These are phyloP conservation scores for Acanthoscelides obtectus DNA, from an alignment of 2,888 invertebrate genomes.

Conservation along the genomic window DNA sequence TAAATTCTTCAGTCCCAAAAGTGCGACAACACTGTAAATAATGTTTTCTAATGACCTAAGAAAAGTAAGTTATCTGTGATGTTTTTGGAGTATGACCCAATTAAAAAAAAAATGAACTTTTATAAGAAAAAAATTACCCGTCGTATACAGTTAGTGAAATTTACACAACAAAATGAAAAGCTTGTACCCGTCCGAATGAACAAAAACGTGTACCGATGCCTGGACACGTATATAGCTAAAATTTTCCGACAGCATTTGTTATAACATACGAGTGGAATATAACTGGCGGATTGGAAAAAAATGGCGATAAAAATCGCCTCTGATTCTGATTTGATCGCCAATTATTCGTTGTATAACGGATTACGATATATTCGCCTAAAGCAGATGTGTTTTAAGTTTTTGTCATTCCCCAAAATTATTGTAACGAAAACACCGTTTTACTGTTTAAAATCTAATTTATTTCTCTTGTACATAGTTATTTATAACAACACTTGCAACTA, in stretches of 20 bases:
- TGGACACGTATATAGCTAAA: background rate
- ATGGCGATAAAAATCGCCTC: background rate
- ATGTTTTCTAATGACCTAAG: slow-evolving; percentile 30
- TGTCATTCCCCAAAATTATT: background rate
- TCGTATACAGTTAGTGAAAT: slow-evolving; percentile 9
- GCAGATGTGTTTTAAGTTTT: background rate
- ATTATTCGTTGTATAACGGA: background rate
- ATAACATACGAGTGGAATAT: slow-evolving; percentile 4
- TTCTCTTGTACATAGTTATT: no score
- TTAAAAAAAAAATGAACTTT: slow-evolving; percentile 19
- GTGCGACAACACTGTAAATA: slow-evolving; percentile 1
- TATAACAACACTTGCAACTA: no score
- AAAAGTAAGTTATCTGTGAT: slow-evolving; percentile 35
- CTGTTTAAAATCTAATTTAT: no score
- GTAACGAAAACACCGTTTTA: no score
- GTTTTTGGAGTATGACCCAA: slow-evolving; percentile 29
- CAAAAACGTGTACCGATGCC: slow-evolving; percentile 1
- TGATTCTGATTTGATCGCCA: background rate
- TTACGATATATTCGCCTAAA: background rate
- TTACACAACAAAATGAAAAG: slow-evolving; percentile 13
- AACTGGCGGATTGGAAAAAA: background rate
- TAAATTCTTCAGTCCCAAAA: background rate
- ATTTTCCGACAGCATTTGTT: background rate
- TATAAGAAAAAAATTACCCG: slow-evolving; percentile 14
- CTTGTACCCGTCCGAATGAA: slow-evolving; percentile 23